These are phyloP conservation scores for Sphaerodactylus townsendi DNA, from an alignment of 2,113 vertebrate genomes.

Conservation along the genomic window DNA sequence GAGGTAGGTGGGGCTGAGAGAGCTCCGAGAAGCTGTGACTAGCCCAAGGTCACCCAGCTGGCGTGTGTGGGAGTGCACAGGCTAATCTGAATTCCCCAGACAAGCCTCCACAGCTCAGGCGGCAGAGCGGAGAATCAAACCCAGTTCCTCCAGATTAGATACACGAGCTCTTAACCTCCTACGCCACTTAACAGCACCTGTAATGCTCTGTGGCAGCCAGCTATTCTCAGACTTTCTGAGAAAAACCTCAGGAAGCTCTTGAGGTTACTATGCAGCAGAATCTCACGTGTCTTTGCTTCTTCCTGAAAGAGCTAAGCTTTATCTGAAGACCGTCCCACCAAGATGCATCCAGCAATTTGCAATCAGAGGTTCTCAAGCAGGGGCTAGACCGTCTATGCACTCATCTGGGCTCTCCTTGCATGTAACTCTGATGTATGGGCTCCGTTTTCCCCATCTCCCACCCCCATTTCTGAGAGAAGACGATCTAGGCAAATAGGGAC, in stretches of 20 bases:
- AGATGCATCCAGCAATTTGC: neutral
- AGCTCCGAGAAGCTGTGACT: too few relatives aligned
- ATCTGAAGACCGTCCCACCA: conserved; percentile 5
- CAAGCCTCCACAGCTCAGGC: too few relatives aligned
- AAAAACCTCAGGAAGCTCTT: conserved; percentile 54
- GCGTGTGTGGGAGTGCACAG: too few relatives aligned
- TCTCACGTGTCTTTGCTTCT: conserved; percentile 15
- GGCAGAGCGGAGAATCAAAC: too few relatives aligned
- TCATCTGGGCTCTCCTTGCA: neutral
- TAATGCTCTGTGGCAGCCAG: neutral
- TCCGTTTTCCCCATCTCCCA: neutral
- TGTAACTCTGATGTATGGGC: too few relatives aligned
- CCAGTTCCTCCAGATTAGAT: too few relatives aligned
- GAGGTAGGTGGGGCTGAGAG: too few relatives aligned
- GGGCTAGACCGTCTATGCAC: conserved; percentile 4
- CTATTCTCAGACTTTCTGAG: conserved; percentile 38
- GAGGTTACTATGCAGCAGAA: neutral
- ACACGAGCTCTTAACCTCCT: too few relatives aligned
- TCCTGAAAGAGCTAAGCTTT: neutral
- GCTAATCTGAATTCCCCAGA: too few relatives aligned
- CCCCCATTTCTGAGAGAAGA: neutral
- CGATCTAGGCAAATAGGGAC: neutral
- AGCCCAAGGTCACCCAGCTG: too few relatives aligned
- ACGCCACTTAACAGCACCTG: too few relatives aligned
- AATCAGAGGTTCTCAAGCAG: neutral